phyloP scores from a whole-genome alignment of 2,113 vertebrate genomes.

The Grantiella picta region DNA sequence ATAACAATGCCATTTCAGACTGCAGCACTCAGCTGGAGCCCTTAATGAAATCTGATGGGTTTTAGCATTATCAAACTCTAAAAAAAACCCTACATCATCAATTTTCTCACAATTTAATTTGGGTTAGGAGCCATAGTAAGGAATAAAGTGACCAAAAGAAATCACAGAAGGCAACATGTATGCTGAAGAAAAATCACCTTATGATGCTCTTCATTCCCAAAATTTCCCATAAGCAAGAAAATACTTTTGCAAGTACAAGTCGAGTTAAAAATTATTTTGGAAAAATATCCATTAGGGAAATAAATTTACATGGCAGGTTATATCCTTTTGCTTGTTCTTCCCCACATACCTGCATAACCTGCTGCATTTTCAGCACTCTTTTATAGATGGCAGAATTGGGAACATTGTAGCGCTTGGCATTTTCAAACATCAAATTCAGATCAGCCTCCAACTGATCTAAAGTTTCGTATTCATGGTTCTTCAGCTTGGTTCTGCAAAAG shows the following conservation, averaged over 20 bases:
- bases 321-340: background rate
- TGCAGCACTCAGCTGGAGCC: background rate
- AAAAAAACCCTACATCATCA: background rate
- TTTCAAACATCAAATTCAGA: constrained; percentile 96
- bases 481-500: constrained; percentile 88
- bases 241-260: background rate
- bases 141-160: background rate
- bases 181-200: background rate
- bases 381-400: constrained; percentile 98
- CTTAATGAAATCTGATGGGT: background rate
- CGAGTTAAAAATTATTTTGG: background rate
- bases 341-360: constrained; percentile 89
- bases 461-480: constrained; percentile 93
- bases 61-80: background rate
- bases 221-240: background rate
- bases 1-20: background rate
- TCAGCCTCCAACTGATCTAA: constrained; percentile 92
- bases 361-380: constrained; percentile 92
- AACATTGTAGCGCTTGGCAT: constrained; percentile 95
- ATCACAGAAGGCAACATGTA: background rate
- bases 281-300: background rate
- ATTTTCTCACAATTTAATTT: background rate
- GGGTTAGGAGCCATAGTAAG: background rate
- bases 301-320: background rate
- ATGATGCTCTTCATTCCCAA: background rate